Base-by-base conservation (phyloP, 2,888 invertebrate genomes). In the Pyrochroa serraticornis region DNA sequence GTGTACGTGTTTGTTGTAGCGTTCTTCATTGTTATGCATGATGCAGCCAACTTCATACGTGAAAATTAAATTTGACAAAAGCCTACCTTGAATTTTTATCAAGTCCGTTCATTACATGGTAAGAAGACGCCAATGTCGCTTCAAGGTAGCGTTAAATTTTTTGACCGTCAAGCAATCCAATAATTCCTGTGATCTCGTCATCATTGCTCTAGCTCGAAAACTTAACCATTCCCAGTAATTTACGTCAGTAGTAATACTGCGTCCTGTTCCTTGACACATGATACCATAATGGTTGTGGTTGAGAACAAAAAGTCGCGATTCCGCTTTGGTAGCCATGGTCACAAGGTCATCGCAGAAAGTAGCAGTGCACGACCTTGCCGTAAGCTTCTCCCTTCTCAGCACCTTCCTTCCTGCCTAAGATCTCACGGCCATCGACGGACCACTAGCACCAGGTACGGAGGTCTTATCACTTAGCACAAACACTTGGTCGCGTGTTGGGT, bases 271-370 rank as follows among this genome's bases (percentile, higher is more conserved):
- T 22, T 22, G 22, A 22, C 22, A 14, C 31, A 6, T 30, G 10
- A 30, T 34, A 36, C 36, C 22, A 12, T 43, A 48, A 43, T n/a
- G 38, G 39, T n/a, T 41, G 7, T 41, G 13, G 30, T 45, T 33
- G 9, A 33, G 22, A 60, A 54, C 54, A 53, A 58, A 57, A 57
- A 61, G 51, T 60, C 56, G 49, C 48, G 62, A 72, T 72, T 72
- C 72, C 71, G 70, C 68, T 68, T 72, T 65, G 62, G 64, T 68
- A 72, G 61, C 72, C 71, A 69, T 73, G 72, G 68, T 60, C 60
- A 55, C 68, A 73, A 72, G 73, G 71, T 73, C 71, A 66, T 53
- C 64, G 63, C 69, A 67, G 67, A 70, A 70, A 70, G 70, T 69
- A 64, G 66, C 66, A 59, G 62, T 58, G 42, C 38, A 47, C 66